phyloP scores from a whole-genome alignment of 2,113 vertebrate species.

The Hiodon alosoides region DNA sequence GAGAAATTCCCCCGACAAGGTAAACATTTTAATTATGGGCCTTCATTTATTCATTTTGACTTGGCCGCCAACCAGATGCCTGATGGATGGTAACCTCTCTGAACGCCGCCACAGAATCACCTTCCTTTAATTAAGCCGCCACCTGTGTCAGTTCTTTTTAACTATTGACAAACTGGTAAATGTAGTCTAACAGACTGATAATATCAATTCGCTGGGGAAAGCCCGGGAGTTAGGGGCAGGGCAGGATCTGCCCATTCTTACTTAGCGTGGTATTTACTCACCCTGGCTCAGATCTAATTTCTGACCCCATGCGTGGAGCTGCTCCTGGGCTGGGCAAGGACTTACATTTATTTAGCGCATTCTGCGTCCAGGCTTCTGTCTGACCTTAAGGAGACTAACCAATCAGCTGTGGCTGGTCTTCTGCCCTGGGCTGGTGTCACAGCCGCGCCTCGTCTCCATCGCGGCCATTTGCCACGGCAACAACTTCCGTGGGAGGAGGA shows the following conservation, averaged over 20 bases:
- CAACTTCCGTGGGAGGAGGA: too few species aligned
- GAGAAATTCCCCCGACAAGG: slow-evolving; percentile 1
- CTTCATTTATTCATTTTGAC: slow-evolving; percentile 14
- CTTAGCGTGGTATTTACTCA: neutral
- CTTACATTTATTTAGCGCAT: neutral
- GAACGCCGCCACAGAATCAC: slow-evolving; percentile 13
- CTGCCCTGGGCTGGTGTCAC: neutral
- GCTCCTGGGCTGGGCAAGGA: neutral
- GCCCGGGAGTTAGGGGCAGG: too few species aligned
- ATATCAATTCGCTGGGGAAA: neutral
- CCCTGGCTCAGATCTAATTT: neutral
- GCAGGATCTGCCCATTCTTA: too few species aligned
- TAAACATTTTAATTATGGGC: slow-evolving; percentile 8
- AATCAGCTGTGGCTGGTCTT: too few species aligned
- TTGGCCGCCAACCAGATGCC: slow-evolving; percentile 2
- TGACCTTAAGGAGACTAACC: neutral
- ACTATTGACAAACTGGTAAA: slow-evolving; percentile 10
- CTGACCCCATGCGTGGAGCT: neutral
- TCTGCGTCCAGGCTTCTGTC: too few species aligned
- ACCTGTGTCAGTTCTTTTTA: slow-evolving; percentile 16
- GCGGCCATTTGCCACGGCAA: too few species aligned
- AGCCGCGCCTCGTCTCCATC: neutral
- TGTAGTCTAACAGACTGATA: neutral
- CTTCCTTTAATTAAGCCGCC: slow-evolving; percentile 11
- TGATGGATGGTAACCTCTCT: neutral